Conservation (phyloP, 2,888 invertebrate genomes). For the Buathra laborator region DNA sequence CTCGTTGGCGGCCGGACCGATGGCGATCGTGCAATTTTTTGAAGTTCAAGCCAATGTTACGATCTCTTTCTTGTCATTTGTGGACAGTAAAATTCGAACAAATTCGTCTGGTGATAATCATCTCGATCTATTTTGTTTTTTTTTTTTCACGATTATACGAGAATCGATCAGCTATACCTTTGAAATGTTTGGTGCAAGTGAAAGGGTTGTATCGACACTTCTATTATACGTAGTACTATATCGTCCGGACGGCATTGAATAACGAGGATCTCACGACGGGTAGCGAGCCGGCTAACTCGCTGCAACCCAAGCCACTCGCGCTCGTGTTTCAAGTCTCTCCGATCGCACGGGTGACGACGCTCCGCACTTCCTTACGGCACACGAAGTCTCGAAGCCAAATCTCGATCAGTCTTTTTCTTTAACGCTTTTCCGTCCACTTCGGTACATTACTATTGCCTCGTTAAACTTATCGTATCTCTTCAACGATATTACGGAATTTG, state of each 20-base stretch:
- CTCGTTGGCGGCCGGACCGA: slow-evolving; percentile 61
- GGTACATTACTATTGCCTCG: neutral
- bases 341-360: slow-evolving; percentile 59
- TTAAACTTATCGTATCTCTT: neutral
- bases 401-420: slow-evolving; percentile 39
- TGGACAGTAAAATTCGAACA: neutral
- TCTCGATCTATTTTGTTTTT: neutral
- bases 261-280: slow-evolving; percentile 79
- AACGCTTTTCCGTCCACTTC: neutral
- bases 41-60: slow-evolving; percentile 14
- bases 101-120: neutral
- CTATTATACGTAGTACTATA: slow-evolving; percentile 26
- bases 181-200: neutral
- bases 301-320: slow-evolving; percentile 83
- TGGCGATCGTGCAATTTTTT: slow-evolving; percentile 36
- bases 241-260: slow-evolving; percentile 69
- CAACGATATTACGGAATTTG: neutral
- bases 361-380: slow-evolving; percentile 58
- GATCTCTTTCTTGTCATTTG: slow-evolving; percentile 4
- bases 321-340: slow-evolving; percentile 69
- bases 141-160: neutral
- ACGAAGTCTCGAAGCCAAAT: slow-evolving; percentile 40
- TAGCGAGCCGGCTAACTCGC: slow-evolving; percentile 83
- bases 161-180: neutral
- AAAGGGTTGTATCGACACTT: neutral